Conservation (phyloP, 2,888 invertebrate species). For the Eretmocerus hayati region DNA sequence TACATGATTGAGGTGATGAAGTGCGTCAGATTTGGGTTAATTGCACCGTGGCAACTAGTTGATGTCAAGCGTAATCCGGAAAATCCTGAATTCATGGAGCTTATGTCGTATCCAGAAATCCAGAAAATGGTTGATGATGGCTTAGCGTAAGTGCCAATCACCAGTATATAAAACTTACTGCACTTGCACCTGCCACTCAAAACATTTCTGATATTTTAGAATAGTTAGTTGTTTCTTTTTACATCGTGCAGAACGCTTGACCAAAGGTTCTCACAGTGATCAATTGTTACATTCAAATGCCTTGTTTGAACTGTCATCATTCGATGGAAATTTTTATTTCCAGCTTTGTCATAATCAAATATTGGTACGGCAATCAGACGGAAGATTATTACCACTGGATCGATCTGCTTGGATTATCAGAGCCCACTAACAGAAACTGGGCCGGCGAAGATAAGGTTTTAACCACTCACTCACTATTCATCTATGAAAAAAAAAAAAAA, state of each 20-base stretch:
- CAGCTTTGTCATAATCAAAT: constrained; percentile 70
- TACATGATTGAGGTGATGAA: constrained; percentile 57
- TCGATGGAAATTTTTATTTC: constrained; percentile 21
- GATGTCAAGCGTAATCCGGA: constrained; percentile 69
- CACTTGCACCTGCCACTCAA: too few relatives aligned
- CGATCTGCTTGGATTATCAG: constrained; percentile 59
- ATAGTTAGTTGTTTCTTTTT: too few relatives aligned
- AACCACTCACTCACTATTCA: background rate
- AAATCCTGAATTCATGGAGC: constrained; percentile 63
- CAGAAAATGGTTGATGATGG: constrained; percentile 76
- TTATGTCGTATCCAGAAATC: constrained; percentile 61
- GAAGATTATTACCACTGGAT: constrained; percentile 69
- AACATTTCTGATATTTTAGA: too few relatives aligned
- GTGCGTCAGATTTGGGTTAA: constrained; percentile 70
- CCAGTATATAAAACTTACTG: too few relatives aligned
- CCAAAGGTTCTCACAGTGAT: too few relatives aligned
- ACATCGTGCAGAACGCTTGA: too few relatives aligned
- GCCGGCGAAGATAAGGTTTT: constrained; percentile 52
- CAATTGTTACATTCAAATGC: too few relatives aligned
- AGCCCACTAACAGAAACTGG: constrained; percentile 72
- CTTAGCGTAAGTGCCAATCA: constrained; percentile 66
- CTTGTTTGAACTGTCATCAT: background rate
- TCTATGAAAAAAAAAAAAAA: background rate
- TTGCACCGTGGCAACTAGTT: constrained; percentile 74
- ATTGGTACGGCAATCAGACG: constrained; percentile 67